These are phyloP conservation scores for Esox lucius DNA, from an alignment of 2,797 vertebrate species.

Conservation along the genomic window DNA sequence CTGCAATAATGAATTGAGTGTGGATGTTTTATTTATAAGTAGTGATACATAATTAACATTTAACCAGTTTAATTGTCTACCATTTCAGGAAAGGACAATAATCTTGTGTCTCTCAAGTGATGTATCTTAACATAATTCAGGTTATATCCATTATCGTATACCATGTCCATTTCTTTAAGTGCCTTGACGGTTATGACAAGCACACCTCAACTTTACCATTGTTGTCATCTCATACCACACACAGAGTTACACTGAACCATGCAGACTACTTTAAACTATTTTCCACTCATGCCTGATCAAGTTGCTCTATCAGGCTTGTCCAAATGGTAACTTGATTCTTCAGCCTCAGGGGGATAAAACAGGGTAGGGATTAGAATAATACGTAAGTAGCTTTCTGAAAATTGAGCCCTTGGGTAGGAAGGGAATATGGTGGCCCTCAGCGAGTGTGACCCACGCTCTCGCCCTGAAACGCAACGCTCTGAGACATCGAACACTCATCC, in stretches of 20 bases:
- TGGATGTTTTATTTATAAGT: conserved; percentile 70
- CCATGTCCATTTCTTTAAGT: neutral
- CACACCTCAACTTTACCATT: conserved; percentile 17
- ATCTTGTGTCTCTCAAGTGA: neutral
- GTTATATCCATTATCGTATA: neutral
- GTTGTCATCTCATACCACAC: conserved; percentile 39
- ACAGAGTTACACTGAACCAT: conserved; percentile 36
- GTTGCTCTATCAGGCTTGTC: conserved; percentile 48
- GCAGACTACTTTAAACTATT: conserved; percentile 46
- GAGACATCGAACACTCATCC: conserved; percentile 52
- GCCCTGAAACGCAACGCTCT: conserved; percentile 40
- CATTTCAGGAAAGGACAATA: neutral
- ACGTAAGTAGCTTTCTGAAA: conserved; percentile 73
- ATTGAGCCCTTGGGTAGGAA: conserved; percentile 68
- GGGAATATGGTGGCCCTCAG: conserved; percentile 63
- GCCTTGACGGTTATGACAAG: neutral
- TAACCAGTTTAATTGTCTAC: too few species aligned
- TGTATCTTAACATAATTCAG: conserved; percentile 10
- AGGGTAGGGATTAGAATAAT: conserved; percentile 73
- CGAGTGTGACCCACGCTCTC: conserved; percentile 70
- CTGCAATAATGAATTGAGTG: conserved; percentile 70
- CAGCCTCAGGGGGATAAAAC: conserved; percentile 42
- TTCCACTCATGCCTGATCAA: conserved; percentile 49
- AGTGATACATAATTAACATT: neutral
- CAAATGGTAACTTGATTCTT: conserved; percentile 63